Evolutionary conservation across 2,888 invertebrate genomes (phyloP).

Genomic region (Papilio elwesi): DNA sequence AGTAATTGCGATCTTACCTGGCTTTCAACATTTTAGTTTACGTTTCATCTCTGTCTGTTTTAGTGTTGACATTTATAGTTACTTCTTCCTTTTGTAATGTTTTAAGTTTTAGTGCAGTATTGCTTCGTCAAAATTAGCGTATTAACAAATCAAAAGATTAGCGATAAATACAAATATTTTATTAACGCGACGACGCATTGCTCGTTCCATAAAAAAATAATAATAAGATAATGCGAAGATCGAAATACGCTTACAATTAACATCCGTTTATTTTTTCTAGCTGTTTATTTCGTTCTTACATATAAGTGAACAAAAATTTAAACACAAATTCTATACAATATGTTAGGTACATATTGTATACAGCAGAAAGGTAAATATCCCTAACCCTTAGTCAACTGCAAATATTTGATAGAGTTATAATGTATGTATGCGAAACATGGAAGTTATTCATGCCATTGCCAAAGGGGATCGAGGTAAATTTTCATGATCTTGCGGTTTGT

Average conservation of each 20-base stretch:
- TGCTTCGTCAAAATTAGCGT: too few species aligned
- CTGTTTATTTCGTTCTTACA: not conserved
- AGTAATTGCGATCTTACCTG: not conserved
- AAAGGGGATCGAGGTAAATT: conserved; percentile 76
- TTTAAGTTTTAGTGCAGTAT: too few species aligned
- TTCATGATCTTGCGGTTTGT: conserved; percentile 82
- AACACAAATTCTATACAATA: too few species aligned
- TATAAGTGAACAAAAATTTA: not conserved
- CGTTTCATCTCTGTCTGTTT: too few species aligned
- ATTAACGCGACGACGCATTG: too few species aligned
- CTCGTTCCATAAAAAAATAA: too few species aligned
- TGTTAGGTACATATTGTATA: conserved; percentile 21
- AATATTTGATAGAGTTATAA: conserved; percentile 59
- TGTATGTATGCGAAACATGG: conserved; percentile 77
- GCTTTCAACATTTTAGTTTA: not conserved
- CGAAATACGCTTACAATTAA: not conserved
- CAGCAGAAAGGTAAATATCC: conserved; percentile 30
- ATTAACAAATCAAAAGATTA: too few species aligned
- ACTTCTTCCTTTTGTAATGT: too few species aligned
- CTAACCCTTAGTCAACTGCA: conserved; percentile 31
- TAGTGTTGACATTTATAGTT: too few species aligned
- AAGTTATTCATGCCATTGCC: conserved; percentile 73
- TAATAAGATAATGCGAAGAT: too few species aligned
- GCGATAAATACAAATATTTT: too few species aligned
- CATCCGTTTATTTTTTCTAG: not conserved